A percentile compares a stretch with the other conserved stretches of the same genome.
Conservation (phyloP, 2,797 vertebrate species). For the Melanogrammus aeglefinus region DNA sequence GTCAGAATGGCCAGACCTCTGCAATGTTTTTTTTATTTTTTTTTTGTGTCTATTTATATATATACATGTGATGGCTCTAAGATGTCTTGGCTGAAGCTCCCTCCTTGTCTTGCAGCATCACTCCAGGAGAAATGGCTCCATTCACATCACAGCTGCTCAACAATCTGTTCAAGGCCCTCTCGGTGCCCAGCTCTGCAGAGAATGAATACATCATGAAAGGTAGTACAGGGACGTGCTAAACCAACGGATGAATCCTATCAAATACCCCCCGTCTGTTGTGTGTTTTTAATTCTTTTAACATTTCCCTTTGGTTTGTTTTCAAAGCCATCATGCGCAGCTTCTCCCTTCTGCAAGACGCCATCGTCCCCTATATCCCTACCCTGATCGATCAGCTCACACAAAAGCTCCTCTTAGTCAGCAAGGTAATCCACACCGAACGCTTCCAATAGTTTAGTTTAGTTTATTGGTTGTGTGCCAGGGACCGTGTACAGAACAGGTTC, state of each 20-base stretch:
- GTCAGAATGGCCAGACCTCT: background rate
- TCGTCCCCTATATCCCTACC: slow-evolving; percentile 93
- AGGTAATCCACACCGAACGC: slow-evolving; percentile 74
- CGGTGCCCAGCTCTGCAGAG: slow-evolving; percentile 92
- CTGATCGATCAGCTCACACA: slow-evolving; percentile 95
- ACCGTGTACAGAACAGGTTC: too few species aligned
- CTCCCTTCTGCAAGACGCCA: slow-evolving; percentile 93
- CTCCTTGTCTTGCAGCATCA: slow-evolving; percentile 75
- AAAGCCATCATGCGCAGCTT: slow-evolving; percentile 98
- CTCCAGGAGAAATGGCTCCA: slow-evolving; percentile 85
- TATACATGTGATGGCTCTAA: background rate
- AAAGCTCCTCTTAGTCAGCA: slow-evolving; percentile 95
- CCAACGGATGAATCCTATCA: background rate
- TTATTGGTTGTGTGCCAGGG: too few species aligned
- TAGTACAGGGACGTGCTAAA: slow-evolving; percentile 29
- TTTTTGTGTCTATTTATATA: background rate
- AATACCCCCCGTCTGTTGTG: background rate
- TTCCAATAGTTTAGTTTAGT: too few species aligned
- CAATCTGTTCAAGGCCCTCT: slow-evolving; percentile 92
- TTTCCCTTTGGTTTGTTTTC: slow-evolving; percentile 26
- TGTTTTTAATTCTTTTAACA: slow-evolving; percentile 11
- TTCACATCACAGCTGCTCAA: slow-evolving; percentile 92
- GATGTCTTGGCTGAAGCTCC: background rate
- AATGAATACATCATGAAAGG: slow-evolving; percentile 99
- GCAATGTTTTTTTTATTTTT: background rate